These are phyloP conservation scores for Theretra japonica DNA, from an alignment of 2,888 invertebrate genomes.

Conservation along the genomic window DNA sequence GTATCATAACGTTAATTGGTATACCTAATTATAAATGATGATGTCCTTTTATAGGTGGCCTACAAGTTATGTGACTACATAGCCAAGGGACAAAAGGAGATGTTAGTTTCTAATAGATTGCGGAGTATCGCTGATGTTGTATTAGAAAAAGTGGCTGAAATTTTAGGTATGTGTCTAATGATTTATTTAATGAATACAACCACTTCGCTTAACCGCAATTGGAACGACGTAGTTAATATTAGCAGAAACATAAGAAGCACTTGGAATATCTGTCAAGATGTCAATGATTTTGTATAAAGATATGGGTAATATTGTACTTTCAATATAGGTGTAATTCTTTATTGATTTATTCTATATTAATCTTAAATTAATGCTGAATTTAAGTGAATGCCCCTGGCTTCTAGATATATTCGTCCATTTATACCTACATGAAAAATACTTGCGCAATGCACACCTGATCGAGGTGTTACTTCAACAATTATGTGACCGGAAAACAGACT, in stretches of 20 bases:
- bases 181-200: neutral
- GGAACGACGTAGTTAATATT: too few relatives aligned
- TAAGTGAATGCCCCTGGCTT: neutral
- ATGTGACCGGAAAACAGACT: constrained; percentile 2
- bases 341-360: too few relatives aligned
- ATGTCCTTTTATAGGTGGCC: constrained; percentile 62
- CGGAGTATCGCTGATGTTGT: constrained; percentile 85
- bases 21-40: neutral
- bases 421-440: neutral
- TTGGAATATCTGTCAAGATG: too few relatives aligned
- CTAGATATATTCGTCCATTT: neutral
- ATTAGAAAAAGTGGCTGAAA: constrained; percentile 82
- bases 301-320: too few relatives aligned
- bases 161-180: constrained; percentile 64
- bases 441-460: neutral
- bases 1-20: too few relatives aligned
- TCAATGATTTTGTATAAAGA: too few relatives aligned
- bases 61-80: constrained; percentile 80
- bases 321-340: too few relatives aligned
- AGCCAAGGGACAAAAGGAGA: constrained; percentile 78
- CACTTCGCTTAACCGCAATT: neutral
- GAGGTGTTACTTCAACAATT: constrained; percentile 1
- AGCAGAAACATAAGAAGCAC: too few relatives aligned
- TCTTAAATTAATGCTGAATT: too few relatives aligned
- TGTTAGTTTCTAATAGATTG: constrained; percentile 83